Evolutionary conservation across 1,140 invertebrate genomes (phyloP).

Genomic region (Diuraphis noxia): DNA sequence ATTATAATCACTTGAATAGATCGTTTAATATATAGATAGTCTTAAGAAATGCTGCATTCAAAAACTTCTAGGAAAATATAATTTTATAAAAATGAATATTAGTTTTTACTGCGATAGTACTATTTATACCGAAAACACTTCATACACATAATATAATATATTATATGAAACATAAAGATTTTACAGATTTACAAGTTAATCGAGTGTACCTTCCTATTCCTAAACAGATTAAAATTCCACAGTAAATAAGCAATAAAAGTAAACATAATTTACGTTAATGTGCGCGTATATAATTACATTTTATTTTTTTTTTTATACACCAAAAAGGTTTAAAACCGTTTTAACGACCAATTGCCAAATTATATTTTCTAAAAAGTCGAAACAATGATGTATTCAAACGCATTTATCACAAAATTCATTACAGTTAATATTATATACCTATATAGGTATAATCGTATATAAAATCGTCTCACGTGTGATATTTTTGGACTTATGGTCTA

Average conservation of each 20-base stretch:
- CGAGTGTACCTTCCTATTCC: not conserved
- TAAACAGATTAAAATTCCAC: not conserved
- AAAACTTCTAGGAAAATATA: not conserved
- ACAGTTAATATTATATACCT: not conserved
- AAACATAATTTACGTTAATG: not conserved
- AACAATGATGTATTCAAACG: not conserved
- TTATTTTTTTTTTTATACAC: constrained; percentile 11
- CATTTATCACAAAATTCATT: not conserved
- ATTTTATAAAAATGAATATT: not conserved
- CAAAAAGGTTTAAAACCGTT: not conserved
- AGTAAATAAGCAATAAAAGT: not conserved
- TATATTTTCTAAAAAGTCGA: not conserved
- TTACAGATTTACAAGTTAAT: not conserved
- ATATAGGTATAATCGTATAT: not conserved
- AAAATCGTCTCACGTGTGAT: not conserved
- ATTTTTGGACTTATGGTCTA: too few species aligned
- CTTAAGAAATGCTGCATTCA: not conserved
- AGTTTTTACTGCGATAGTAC: not conserved
- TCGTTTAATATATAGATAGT: not conserved
- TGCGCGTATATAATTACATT: not conserved
- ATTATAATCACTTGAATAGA: not conserved
- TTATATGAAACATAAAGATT: not conserved
- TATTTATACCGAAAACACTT: not conserved
- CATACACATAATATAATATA: not conserved
- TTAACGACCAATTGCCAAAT: not conserved